Evolutionary conservation across 1,140 invertebrate genomes (phyloP).

Genomic region (Triops cancriformis): DNA sequence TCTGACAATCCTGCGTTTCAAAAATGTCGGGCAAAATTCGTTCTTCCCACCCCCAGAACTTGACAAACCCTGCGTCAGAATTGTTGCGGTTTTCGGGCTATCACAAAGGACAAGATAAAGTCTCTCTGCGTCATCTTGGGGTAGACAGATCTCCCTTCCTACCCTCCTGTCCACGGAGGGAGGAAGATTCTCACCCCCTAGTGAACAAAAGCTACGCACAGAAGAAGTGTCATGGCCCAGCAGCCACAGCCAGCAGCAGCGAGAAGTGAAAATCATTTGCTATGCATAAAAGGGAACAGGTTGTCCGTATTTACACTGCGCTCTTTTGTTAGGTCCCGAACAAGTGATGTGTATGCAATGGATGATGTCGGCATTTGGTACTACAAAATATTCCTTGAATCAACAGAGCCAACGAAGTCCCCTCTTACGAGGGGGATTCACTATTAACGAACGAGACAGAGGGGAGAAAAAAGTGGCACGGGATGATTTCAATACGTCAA

Average conservation of each 20-base stretch:
- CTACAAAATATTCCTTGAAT: not conserved
- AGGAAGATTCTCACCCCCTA: not conserved
- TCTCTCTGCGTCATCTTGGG: not conserved
- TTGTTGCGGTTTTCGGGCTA: too few species aligned
- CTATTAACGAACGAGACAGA: not conserved
- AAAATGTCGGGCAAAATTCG: too few species aligned
- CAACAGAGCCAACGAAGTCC: not conserved
- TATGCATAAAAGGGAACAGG: not conserved
- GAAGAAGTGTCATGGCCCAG: not conserved
- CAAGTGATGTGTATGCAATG: not conserved
- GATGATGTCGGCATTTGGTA: not conserved
- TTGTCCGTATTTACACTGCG: constrained; percentile 9
- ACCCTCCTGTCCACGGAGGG: not conserved
- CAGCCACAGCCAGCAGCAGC: not conserved
- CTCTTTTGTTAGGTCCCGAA: not conserved
- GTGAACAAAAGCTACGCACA: not conserved
- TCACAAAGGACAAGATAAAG: too few species aligned
- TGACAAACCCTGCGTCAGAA: too few species aligned
- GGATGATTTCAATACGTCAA: constrained; percentile 10
- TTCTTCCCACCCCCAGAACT: too few species aligned
- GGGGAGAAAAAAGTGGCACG: not conserved
- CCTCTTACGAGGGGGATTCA: not conserved
- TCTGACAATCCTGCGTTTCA: too few species aligned
- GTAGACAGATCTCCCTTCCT: not conserved
- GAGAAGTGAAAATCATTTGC: not conserved